Evolutionary conservation across 2,113 vertebrate species (phyloP).

Genomic region (Ictidomys tridecemlineatus): DNA sequence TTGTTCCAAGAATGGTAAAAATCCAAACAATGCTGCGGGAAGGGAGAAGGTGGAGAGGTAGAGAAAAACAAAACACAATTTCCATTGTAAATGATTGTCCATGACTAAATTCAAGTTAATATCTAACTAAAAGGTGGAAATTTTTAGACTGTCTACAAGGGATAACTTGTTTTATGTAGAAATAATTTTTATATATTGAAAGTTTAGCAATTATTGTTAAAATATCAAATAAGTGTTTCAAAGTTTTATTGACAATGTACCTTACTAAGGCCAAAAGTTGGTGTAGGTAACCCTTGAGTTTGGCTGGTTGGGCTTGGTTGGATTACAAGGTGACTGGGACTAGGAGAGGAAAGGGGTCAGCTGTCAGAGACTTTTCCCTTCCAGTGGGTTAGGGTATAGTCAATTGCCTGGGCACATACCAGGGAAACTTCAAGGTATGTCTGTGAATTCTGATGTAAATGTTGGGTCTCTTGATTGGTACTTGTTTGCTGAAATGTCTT

Average conservation of each 20-base stretch:
- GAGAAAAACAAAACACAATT: not conserved
- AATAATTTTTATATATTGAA: not conserved
- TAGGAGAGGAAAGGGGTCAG: not conserved
- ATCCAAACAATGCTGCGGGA: conserved; percentile 66
- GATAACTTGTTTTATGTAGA: not conserved
- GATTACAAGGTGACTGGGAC: not conserved
- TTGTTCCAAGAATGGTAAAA: conserved; percentile 73
- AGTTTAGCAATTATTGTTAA: conserved; percentile 4
- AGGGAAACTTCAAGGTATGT: not conserved
- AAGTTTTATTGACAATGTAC: not conserved
- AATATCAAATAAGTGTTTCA: not conserved
- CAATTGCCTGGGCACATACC: not conserved
- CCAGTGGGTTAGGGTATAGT: not conserved
- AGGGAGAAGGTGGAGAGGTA: not conserved
- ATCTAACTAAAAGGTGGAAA: not conserved
- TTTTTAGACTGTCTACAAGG: not conserved
- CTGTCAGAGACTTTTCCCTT: not conserved
- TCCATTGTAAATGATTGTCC: conserved; percentile 25
- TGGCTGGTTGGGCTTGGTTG: not conserved
- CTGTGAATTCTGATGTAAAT: not conserved
- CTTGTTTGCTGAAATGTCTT: not conserved
- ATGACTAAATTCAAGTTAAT: not conserved
- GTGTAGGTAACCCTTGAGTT: not conserved
- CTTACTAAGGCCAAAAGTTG: not conserved
- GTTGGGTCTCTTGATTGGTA: not conserved